These are phyloP conservation scores for Scytalopus superciliaris DNA, from an alignment of 2,113 vertebrate genomes.

Conservation along the genomic window DNA sequence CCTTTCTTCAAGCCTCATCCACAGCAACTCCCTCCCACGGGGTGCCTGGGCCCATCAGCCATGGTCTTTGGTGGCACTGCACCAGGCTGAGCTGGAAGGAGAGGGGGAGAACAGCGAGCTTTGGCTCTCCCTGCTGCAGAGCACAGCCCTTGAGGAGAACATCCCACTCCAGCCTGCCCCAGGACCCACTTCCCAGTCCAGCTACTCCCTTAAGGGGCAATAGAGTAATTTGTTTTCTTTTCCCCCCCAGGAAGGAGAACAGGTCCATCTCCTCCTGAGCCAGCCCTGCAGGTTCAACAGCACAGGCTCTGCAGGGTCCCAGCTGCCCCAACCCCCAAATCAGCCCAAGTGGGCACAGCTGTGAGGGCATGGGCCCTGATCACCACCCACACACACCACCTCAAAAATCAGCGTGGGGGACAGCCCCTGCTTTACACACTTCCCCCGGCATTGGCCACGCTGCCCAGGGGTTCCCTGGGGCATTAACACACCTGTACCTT, in stretches of 20 bases:
- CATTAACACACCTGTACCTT: fast-evolving
- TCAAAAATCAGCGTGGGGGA: fast-evolving
- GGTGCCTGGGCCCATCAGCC: too few species aligned
- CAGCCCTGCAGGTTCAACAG: background rate
- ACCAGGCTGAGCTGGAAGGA: background rate
- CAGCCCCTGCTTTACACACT: fast-evolving
- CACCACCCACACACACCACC: background rate
- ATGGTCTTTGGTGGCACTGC: fast-evolving
- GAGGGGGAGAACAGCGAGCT: background rate
- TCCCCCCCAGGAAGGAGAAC: background rate
- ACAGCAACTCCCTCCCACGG: fast-evolving
- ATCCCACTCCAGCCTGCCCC: too few species aligned
- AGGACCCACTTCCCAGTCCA: fast-evolving
- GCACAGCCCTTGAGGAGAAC: too few species aligned
- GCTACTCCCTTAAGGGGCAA: background rate
- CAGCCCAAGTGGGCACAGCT: background rate
- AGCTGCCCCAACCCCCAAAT: fast-evolving
- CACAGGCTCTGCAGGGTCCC: fast-evolving
- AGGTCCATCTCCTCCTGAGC: background rate
- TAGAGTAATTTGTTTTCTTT: background rate
- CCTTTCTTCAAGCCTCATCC: background rate
- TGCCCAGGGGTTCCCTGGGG: fast-evolving
- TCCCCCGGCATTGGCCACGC: fast-evolving
- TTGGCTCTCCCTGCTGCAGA: background rate
- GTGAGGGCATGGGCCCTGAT: fast-evolving